A percentile compares a stretch with the other conserved stretches of the same genome.
Conservation (phyloP, 1,140 invertebrate species). For the Drepana arcuata region DNA sequence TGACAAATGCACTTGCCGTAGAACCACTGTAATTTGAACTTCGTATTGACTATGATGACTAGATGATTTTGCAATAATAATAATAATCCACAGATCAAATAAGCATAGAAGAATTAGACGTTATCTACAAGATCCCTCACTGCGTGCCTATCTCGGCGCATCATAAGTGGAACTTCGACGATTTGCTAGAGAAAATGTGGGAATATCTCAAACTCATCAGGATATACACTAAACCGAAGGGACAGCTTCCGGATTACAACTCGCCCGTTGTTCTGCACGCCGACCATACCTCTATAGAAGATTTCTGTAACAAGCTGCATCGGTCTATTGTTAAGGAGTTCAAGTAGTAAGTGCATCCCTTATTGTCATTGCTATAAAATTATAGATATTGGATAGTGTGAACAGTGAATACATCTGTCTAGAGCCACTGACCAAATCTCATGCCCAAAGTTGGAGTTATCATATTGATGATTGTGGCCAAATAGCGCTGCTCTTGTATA, state of each 20-base stretch:
- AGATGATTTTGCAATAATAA: neutral
- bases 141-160: slow-evolving; percentile 99
- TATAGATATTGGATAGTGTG: no score
- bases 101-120: slow-evolving; percentile 96
- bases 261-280: slow-evolving; percentile 95
- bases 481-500: no score
- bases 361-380: no score
- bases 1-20: no score
- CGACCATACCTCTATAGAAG: slow-evolving; percentile 91
- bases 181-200: slow-evolving; percentile 99
- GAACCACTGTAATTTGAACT: no score
- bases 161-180: slow-evolving; percentile 99
- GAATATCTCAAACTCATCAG: slow-evolving; percentile 95
- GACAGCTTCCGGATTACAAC: slow-evolving; percentile 97
- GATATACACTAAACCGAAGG: slow-evolving; percentile 99
- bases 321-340: slow-evolving; percentile 98
- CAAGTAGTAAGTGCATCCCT: slow-evolving; percentile 88
- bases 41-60: no score
- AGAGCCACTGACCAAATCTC: no score
- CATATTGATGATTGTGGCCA: no score
- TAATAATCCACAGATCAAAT: slow-evolving; percentile 81
- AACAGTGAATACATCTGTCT: no score
- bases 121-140: slow-evolving; percentile 99
- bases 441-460: no score
- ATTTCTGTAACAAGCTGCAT: slow-evolving; percentile 99